Evolutionary conservation across 2,888 invertebrate species (phyloP).

Genomic region (Panorpa germanica): DNA sequence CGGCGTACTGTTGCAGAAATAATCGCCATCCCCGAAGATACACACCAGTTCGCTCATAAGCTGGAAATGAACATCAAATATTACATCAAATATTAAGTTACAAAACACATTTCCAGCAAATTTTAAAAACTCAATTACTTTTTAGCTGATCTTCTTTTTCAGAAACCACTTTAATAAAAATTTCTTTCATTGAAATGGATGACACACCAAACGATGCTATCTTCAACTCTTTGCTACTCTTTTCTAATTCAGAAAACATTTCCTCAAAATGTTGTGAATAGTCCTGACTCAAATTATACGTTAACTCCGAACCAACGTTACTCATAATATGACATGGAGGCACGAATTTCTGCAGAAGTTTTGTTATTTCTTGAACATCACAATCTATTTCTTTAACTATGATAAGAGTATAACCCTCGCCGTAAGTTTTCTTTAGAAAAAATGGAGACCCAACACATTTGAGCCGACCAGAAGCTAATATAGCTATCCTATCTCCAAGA

Average conservation of each 20-base stretch:
- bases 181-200: slow-evolving; percentile 72
- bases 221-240: slow-evolving; percentile 30
- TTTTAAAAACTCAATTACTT: no score
- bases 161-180: slow-evolving; percentile 67
- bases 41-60: no score
- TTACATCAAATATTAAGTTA: no score
- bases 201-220: slow-evolving; percentile 61
- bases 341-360: slow-evolving; percentile 35
- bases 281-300: slow-evolving; percentile 40
- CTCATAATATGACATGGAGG: slow-evolving; percentile 38
- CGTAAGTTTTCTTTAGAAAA: slow-evolving; percentile 58
- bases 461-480: slow-evolving; percentile 54
- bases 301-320: slow-evolving; percentile 50
- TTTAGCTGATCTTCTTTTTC: no score
- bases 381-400: slow-evolving; percentile 29
- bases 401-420: slow-evolving; percentile 55
- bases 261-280: slow-evolving; percentile 37
- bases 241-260: slow-evolving; percentile 46
- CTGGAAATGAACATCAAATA: no score
- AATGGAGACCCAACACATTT: slow-evolving; percentile 58
- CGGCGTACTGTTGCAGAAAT: no score
- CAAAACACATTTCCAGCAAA: no score
- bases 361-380: slow-evolving; percentile 25
- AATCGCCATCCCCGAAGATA: no score
- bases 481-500: slow-evolving; percentile 60